Conservation (phyloP, 2,888 invertebrate species). For the Taphrorychus bicolor region DNA sequence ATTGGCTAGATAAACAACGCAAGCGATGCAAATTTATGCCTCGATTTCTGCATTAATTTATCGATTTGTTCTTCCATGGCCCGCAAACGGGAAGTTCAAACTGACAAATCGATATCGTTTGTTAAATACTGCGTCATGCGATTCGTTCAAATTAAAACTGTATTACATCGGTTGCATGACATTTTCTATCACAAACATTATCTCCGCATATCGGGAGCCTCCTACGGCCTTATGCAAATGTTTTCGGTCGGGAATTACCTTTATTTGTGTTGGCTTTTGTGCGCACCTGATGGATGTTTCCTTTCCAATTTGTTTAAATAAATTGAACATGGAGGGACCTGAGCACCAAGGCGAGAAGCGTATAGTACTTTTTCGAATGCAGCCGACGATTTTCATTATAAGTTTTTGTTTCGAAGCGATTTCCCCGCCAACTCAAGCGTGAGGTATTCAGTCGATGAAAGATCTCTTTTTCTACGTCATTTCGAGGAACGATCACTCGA, state of each 20-base stretch:
- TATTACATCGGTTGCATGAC: neutral
- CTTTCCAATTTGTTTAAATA: neutral
- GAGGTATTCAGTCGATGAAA: constrained; percentile 35
- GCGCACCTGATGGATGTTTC: neutral
- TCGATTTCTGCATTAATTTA: constrained; percentile 13
- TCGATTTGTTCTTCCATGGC: constrained; percentile 20
- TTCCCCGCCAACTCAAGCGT: constrained; percentile 37
- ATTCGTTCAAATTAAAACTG: neutral
- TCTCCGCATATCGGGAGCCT: neutral
- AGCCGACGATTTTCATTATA: constrained; percentile 38
- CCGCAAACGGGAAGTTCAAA: constrained; percentile 19
- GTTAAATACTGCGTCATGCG: neutral
- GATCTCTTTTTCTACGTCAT: constrained; percentile 31
- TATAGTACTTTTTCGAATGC: constrained; percentile 31
- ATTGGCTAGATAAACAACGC: constrained; percentile 1
- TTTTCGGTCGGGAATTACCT: neutral
- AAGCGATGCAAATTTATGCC: constrained; percentile 10
- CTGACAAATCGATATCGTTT: constrained; percentile 22
- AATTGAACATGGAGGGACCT: neutral
- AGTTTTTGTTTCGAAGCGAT: constrained; percentile 39
- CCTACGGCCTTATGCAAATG: neutral
- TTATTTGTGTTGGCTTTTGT: neutral
- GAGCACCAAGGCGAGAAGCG: constrained; percentile 13
- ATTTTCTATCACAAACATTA: neutral
- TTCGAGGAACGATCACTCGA: constrained; percentile 29